phyloP scores from a whole-genome alignment of 2,113 vertebrate species.

The Petrocephalus microphthalmus region DNA sequence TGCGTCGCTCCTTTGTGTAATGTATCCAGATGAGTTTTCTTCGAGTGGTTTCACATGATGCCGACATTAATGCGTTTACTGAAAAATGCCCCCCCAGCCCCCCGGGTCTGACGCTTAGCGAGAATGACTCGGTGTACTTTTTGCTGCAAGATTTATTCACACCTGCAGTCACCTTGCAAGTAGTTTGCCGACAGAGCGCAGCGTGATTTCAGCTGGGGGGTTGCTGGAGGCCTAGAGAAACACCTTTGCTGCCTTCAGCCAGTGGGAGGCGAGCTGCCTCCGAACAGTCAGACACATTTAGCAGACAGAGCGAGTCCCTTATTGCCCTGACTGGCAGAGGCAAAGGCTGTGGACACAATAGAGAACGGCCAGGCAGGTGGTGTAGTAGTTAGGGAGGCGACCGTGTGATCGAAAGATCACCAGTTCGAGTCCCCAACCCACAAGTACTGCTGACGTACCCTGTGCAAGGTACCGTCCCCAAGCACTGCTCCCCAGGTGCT shows the following conservation, averaged over 20 bases:
- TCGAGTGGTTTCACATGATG: not conserved
- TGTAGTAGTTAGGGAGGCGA: no score
- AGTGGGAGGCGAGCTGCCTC: not conserved
- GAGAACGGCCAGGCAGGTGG: no score
- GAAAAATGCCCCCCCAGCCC: not conserved
- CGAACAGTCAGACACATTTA: not conserved
- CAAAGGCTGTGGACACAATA: not conserved
- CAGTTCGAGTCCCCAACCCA: no score
- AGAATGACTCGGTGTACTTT: not conserved
- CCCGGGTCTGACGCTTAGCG: not conserved
- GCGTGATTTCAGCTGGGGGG: not conserved
- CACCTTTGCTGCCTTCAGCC: not conserved
- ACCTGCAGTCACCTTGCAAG: conserved; percentile 1
- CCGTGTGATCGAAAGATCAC: no score
- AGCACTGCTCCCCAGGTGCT: no score
- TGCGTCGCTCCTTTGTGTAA: not conserved
- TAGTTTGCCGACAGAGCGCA: not conserved
- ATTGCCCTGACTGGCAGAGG: not conserved
- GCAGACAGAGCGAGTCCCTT: not conserved
- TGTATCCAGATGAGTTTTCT: not conserved
- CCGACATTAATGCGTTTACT: not conserved
- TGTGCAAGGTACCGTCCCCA: no score
- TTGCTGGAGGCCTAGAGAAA: not conserved
- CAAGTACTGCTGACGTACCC: no score
- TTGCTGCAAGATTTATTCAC: not conserved